Evolutionary conservation across 23 tunicate genomes (phyloP).

Genomic region (Corella eumyota): DNA sequence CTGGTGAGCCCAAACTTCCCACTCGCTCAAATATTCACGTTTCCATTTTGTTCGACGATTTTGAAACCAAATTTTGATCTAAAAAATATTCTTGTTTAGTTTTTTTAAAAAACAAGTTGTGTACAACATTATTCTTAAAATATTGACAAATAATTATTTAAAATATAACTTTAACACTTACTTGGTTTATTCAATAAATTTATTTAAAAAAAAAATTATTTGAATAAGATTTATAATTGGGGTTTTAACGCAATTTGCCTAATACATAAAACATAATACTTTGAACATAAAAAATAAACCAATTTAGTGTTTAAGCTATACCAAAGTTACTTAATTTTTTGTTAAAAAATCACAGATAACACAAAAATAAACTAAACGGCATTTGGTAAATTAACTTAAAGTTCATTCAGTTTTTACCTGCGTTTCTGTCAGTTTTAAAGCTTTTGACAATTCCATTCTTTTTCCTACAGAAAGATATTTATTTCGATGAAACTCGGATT

Average conservation of each 20-base stretch:
- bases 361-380: too few species aligned
- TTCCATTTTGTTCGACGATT: conserved; percentile 99
- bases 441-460: conserved; percentile 95
- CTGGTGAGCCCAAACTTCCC: conserved; percentile 99
- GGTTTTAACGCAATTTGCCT: too few species aligned
- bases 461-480: conserved; percentile 97
- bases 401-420: too few species aligned
- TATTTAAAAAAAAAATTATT: neutral
- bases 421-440: conserved; percentile 94
- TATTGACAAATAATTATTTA: neutral
- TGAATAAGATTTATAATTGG: too few species aligned
- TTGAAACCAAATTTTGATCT: conserved; percentile 99
- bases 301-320: too few species aligned
- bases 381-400: too few species aligned
- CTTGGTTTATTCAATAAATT: too few species aligned
- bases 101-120: neutral
- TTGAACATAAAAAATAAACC: too few species aligned
- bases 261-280: too few species aligned
- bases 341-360: too few species aligned
- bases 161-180: too few species aligned
- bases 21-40: conserved; percentile 96
- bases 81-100: conserved; percentile 6
- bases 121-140: neutral
- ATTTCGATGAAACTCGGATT: conserved; percentile 85
- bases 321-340: too few species aligned